These are phyloP conservation scores for Fringilla coelebs DNA, from an alignment of 2,797 vertebrate genomes.

Conservation along the genomic window DNA sequence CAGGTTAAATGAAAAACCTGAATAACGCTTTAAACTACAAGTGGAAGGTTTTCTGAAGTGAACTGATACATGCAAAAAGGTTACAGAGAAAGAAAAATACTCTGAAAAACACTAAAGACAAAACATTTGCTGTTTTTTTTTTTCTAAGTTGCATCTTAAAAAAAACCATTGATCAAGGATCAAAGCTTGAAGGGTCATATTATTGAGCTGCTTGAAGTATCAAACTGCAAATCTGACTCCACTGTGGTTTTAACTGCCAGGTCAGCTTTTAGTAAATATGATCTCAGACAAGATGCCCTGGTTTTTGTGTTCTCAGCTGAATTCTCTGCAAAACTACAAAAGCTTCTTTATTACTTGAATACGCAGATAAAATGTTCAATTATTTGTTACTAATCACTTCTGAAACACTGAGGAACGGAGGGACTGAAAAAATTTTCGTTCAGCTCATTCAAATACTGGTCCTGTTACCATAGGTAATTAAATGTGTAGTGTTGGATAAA, in stretches of 20 bases:
- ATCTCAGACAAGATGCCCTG: neutral
- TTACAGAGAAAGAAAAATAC: neutral
- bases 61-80: neutral
- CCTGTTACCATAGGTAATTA: neutral
- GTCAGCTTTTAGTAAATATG: neutral
- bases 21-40: neutral
- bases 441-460: neutral
- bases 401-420: neutral
- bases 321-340: neutral
- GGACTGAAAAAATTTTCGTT: neutral
- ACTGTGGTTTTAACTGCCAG: neutral
- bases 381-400: neutral
- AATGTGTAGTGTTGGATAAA: neutral
- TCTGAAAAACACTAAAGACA: neutral
- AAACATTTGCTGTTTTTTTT: neutral
- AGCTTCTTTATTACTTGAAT: neutral
- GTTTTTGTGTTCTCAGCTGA: neutral
- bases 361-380: neutral
- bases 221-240: neutral
- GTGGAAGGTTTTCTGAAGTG: neutral
- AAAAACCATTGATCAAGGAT: neutral
- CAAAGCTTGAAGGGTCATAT: neutral
- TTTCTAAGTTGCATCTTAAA: neutral
- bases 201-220: neutral
- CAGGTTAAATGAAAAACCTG: neutral